Base-by-base conservation (phyloP, 2,888 invertebrate genomes). In the Drosophila tanythrix region DNA sequence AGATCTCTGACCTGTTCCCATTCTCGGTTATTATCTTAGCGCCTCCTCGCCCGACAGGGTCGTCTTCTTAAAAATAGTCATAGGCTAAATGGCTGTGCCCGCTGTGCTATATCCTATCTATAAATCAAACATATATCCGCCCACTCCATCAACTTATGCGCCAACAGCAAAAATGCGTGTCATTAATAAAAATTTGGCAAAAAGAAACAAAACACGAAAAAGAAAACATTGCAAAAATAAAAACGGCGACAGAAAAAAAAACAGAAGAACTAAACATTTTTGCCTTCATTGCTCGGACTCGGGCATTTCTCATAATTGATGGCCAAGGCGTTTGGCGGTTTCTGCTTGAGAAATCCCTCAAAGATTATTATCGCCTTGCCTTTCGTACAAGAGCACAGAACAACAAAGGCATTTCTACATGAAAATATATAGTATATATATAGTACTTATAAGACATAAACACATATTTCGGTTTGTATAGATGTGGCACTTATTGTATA, bases 241-340 rank as follows among this genome's bases (percentile, higher is more conserved):
- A 46, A 55, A 50, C 29, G 29, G 55, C 61, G 63, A 77, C 46
- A 60, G 25, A 29, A 35, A 13, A 27, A 71, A 53, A 36, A 61
- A 63, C 48, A 15, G 25, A 36, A 63, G 48, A 76, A 63, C 74
- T 67, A 70, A 73, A 71, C 59, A 77, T 69, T 78, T 81, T 66
- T 65, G 56, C 61, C 69, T 74, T 74, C 64, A 48, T 52, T 53
- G 57, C 55, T 68, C 56, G 62, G 74, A 57, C 33, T 63, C 67
- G 71, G 56, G 61, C 74, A 70, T 74, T 65, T 76, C 73, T 73
- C 81, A 81, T 85, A 85, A 85, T 85, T 85, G 85, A 85, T 88
- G 79, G 85, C 79, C 88, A 85, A 85, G 85, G 88, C 85, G 76
- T 75, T 76, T 80, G 81, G 67, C 73, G 80, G 71, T 70, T 78